A percentile compares a stretch with the other conserved stretches of the same genome.
phyloP scores from a whole-genome alignment of 2,888 invertebrate species.

The Oscheius sp. region DNA sequence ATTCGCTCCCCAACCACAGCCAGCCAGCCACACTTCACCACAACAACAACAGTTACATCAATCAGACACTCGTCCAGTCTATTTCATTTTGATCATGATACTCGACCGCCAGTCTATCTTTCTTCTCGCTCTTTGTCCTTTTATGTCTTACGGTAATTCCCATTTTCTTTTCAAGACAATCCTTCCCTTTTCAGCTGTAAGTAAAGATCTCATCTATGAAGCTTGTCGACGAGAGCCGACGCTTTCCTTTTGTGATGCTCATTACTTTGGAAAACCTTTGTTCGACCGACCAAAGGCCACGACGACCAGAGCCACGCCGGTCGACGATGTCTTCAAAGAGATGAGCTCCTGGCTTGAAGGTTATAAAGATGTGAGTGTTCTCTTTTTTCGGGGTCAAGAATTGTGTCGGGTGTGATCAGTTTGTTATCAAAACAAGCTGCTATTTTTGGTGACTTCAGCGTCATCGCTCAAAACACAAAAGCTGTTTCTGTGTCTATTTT shows the following conservation, averaged over 20 bases:
- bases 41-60: slow-evolving; percentile 20
- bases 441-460: background rate
- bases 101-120: background rate
- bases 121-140: background rate
- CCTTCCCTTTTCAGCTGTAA: slow-evolving; percentile 21
- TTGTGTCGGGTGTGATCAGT: too few species aligned
- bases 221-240: slow-evolving; percentile 22
- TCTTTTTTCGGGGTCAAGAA: background rate
- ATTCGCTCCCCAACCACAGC: slow-evolving; percentile 23
- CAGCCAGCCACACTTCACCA: background rate
- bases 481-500: background rate
- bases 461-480: background rate
- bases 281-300: background rate
- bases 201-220: slow-evolving; percentile 23
- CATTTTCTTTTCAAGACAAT: background rate
- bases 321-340: slow-evolving; percentile 7
- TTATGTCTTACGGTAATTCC: background rate
- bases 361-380: slow-evolving; percentile 21
- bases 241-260: slow-evolving; percentile 30
- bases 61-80: slow-evolving; percentile 11
- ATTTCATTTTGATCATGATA: background rate
- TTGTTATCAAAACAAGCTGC: too few species aligned
- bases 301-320: background rate
- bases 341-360: slow-evolving; percentile 23
- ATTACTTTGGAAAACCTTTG: slow-evolving; percentile 9